Evolutionary conservation across 2,113 vertebrate genomes (phyloP), one percentile per base, ranked within the genome.

Genomic region (Poeciliopsis prolifica): DNA sequence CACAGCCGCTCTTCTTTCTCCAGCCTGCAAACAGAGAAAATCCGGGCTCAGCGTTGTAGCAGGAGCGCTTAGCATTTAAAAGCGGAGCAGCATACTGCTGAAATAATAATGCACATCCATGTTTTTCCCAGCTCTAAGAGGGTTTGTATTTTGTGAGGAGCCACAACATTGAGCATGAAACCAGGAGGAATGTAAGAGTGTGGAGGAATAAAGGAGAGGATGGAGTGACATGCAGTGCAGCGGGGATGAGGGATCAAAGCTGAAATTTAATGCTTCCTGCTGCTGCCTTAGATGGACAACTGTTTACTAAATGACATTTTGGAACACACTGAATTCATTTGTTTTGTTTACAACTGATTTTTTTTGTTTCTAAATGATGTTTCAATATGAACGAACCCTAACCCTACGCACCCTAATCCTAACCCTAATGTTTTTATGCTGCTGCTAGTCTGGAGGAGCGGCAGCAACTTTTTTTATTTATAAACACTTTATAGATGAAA

Each of bases 1-100:
- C 48, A 95, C 93, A 19, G 90, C 92, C 29, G 87, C 71, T 74
- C 85, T 85, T 74, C 91, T 91, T 69, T 92, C 87, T 26, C n/a
- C 81, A 63, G 19, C 37, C 93, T 94, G 86, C 11, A 87, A 81
- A 80, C 61, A 82, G 60, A 31, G 11, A 78, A 65, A 77, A 9
- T 14, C 7, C 51, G 26, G 17, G 73, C 61, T 54, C 22, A 66
- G 65, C 15, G 9, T 29, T 31, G n/a, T 31, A 68, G 15, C 70
- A 35, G 14, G 33, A 42, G 4, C 78, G 30, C 42, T 74, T 67
- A 80, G 65, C 63, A 63, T 63, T 79, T 12, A 33, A 1, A 67
- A 67, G n/a, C 42, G 61, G 17, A 64, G 65, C 44, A 40, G 22
- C 64, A 22, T 48, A 48, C 68, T 73, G 44, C 65, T 74, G 24